A percentile compares a stretch with the other conserved stretches of the same genome.
Evolutionary conservation across 2,888 invertebrate species (phyloP).

Genomic region (Vesta saturnalis): DNA sequence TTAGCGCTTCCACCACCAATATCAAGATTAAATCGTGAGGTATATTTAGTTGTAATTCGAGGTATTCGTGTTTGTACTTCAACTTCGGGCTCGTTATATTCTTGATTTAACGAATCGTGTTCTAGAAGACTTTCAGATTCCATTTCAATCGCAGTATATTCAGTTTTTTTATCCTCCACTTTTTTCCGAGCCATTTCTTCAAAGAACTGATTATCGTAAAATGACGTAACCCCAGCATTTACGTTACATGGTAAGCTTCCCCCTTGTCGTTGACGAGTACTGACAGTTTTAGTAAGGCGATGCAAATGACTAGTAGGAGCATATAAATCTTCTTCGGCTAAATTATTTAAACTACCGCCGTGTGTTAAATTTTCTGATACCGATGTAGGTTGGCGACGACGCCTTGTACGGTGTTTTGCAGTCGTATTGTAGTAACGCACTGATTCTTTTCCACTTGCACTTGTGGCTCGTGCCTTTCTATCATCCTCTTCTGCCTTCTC

Average conservation of each 20-base stretch:
- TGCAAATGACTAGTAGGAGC: constrained; percentile 50
- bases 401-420: constrained; percentile 59
- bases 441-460: constrained; percentile 61
- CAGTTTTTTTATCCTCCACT: constrained; percentile 47
- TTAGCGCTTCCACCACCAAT: constrained; percentile 20
- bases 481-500: constrained; percentile 82
- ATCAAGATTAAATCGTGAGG: constrained; percentile 31
- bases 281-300: constrained; percentile 56
- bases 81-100: constrained; percentile 46
- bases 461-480: constrained; percentile 67
- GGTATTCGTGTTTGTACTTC: constrained; percentile 35
- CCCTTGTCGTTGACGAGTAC: constrained; percentile 69
- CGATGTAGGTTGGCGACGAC: constrained; percentile 61
- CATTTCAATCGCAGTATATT: constrained; percentile 53
- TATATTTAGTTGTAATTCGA: constrained; percentile 30
- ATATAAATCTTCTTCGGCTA: constrained; percentile 64
- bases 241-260: constrained; percentile 64
- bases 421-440: constrained; percentile 63
- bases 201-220: constrained; percentile 54
- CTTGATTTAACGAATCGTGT: constrained; percentile 54
- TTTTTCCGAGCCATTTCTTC: constrained; percentile 53
- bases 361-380: constrained; percentile 66
- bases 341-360: constrained; percentile 68
- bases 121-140: constrained; percentile 56
- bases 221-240: constrained; percentile 52